phyloP scores from a whole-genome alignment of 2,888 invertebrate genomes.

The Clivina fossor region DNA sequence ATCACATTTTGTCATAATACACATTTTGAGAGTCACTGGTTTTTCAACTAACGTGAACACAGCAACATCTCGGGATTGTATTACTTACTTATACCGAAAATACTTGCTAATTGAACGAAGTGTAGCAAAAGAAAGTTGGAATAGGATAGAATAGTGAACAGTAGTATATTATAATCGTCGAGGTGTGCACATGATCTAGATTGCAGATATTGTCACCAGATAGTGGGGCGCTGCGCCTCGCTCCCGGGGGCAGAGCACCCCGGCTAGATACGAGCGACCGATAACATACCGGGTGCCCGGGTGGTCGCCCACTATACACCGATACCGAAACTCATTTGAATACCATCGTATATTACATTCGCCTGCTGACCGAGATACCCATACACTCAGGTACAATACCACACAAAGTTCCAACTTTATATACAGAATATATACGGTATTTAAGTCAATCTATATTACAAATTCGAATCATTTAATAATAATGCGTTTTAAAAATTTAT shows the following conservation, averaged over 20 bases:
- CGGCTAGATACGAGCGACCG: slow-evolving; percentile 43
- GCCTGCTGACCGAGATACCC: background rate
- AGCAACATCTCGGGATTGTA: too few relatives aligned
- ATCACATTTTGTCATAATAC: too few relatives aligned
- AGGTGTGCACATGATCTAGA: slow-evolving; percentile 54
- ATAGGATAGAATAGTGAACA: too few relatives aligned
- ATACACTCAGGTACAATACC: too few relatives aligned
- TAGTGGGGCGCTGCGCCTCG: slow-evolving; percentile 44
- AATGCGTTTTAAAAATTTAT: background rate
- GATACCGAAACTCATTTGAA: slow-evolving; percentile 49
- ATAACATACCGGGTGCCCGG: slow-evolving; percentile 48
- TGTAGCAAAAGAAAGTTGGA: slow-evolving; percentile 12
- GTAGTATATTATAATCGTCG: slow-evolving; percentile 30
- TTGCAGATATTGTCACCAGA: slow-evolving; percentile 56
- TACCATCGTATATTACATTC: slow-evolving; percentile 50
- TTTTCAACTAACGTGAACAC: too few relatives aligned
- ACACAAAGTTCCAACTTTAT: too few relatives aligned
- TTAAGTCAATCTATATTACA: background rate
- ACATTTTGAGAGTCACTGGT: too few relatives aligned
- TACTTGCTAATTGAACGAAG: slow-evolving; percentile 12
- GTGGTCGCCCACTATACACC: slow-evolving; percentile 47
- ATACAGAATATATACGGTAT: background rate
- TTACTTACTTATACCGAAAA: too few relatives aligned
- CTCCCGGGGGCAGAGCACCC: slow-evolving; percentile 43
- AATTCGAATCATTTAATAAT: background rate